These are phyloP conservation scores for Pholis gunnellus DNA, from an alignment of 2,113 vertebrate species.

Conservation along the genomic window DNA sequence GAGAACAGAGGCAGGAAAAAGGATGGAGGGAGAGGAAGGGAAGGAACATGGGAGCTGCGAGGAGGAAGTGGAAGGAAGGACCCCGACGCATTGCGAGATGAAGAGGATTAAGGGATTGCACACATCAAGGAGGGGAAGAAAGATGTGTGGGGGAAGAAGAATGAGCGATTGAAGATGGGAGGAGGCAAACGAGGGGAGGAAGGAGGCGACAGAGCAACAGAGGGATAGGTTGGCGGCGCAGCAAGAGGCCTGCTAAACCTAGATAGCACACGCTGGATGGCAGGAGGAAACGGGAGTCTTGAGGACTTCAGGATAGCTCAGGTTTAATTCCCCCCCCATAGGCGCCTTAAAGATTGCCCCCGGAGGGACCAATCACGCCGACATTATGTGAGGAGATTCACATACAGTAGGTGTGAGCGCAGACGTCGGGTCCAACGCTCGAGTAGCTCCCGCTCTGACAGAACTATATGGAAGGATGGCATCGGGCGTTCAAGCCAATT, in stretches of 20 bases:
- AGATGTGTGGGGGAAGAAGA: slow-evolving; percentile 69
- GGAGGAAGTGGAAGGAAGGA: slow-evolving; percentile 4
- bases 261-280: slow-evolving; percentile 56
- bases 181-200: slow-evolving; percentile 49
- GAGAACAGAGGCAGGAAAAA: neutral
- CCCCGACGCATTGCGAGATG: slow-evolving; percentile 60
- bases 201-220: slow-evolving; percentile 31
- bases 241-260: slow-evolving; percentile 55
- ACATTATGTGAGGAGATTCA: slow-evolving; percentile 47
- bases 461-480: slow-evolving; percentile 56
- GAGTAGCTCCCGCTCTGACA: slow-evolving; percentile 59
- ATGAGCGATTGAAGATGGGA: slow-evolving; percentile 72
- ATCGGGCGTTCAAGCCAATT: slow-evolving; percentile 70
- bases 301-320: slow-evolving; percentile 55
- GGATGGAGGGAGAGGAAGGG: slow-evolving; percentile 5
- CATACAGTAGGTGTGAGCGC: slow-evolving; percentile 30
- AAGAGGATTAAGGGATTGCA: slow-evolving; percentile 78
- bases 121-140: slow-evolving; percentile 73
- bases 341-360: slow-evolving; percentile 36
- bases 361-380: slow-evolving; percentile 62
- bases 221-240: neutral
- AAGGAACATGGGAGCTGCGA: slow-evolving; percentile 1
- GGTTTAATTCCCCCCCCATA: slow-evolving; percentile 62
- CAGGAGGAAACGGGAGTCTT: slow-evolving; percentile 35
- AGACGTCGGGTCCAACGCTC: slow-evolving; percentile 43